Conservation (phyloP, 2,797 vertebrate species). For the Odontamblyopus rebecca region DNA sequence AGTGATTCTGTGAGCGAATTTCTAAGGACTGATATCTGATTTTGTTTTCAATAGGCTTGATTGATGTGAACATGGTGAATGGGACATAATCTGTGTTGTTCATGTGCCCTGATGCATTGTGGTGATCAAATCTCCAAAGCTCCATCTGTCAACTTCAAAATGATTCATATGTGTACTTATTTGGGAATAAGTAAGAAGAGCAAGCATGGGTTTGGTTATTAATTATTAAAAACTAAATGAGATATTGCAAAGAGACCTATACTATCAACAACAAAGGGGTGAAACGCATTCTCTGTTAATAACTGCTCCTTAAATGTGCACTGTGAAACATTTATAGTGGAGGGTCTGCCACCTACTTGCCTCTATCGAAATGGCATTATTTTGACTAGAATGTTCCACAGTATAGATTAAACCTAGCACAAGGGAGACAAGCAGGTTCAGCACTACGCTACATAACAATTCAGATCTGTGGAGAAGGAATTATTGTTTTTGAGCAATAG, state of each 20-base stretch:
- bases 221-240: background rate
- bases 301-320: too few relatives aligned
- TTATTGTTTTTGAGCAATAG: too few relatives aligned
- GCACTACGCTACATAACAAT: too few relatives aligned
- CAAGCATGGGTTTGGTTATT: background rate
- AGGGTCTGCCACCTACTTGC: too few relatives aligned
- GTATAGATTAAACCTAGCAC: too few relatives aligned
- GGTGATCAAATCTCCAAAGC: slow-evolving; percentile 46
- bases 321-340: too few relatives aligned
- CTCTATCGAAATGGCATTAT: too few relatives aligned
- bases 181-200: background rate
- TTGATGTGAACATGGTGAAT: background rate
- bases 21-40: background rate
- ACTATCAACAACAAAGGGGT: background rate
- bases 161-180: slow-evolving; percentile 24
- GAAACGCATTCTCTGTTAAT: background rate
- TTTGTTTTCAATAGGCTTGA: background rate
- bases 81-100: slow-evolving; percentile 42
- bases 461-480: too few relatives aligned
- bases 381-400: too few relatives aligned
- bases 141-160: slow-evolving; percentile 64
- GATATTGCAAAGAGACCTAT: background rate
- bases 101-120: slow-evolving; percentile 26
- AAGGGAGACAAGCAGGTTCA: too few relatives aligned
- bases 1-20: too few relatives aligned